Conservation (phyloP, 2,797 vertebrate genomes). For the Ataeniobius toweri region DNA sequence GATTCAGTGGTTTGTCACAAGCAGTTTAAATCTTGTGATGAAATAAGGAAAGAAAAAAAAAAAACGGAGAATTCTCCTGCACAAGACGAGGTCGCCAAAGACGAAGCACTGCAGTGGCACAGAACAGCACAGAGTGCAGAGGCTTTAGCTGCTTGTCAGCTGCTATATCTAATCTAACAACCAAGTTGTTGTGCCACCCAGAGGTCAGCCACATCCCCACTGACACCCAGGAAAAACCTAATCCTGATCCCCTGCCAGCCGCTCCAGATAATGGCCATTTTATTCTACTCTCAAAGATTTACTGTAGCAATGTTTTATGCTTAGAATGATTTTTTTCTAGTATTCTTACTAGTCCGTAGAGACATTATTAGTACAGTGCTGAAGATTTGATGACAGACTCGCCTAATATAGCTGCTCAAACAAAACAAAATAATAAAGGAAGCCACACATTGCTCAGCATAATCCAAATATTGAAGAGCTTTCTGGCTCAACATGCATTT, state of each 20-base stretch:
- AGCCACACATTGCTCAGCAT: not conserved
- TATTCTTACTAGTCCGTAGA: not conserved
- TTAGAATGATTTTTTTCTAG: not conserved
- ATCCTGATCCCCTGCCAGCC: slow-evolving; percentile 47
- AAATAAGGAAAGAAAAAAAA: not conserved
- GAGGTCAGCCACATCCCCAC: slow-evolving; percentile 42
- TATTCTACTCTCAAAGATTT: slow-evolving; percentile 16
- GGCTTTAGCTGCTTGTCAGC: slow-evolving; percentile 72
- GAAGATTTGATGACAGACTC: slow-evolving; percentile 3
- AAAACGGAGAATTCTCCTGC: slow-evolving; percentile 13
- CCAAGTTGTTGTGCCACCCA: slow-evolving; percentile 52
- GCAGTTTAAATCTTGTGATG: slow-evolving; percentile 43
- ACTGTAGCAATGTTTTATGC: not conserved
- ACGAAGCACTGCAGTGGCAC: slow-evolving; percentile 41
- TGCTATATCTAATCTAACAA: slow-evolving; percentile 66
- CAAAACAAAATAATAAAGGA: not conserved
- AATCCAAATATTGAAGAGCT: not conserved
- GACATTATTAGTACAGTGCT: not conserved
- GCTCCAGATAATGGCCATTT: slow-evolving; percentile 32
- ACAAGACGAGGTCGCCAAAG: slow-evolving; percentile 28
- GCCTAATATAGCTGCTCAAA: slow-evolving; percentile 1
- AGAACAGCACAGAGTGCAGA: slow-evolving; percentile 29
- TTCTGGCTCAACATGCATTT: slow-evolving; percentile 1
- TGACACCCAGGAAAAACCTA: slow-evolving; percentile 52
- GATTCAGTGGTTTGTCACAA: slow-evolving; percentile 53